Conservation (phyloP, 1,140 invertebrate genomes). For the Lerema accius region DNA sequence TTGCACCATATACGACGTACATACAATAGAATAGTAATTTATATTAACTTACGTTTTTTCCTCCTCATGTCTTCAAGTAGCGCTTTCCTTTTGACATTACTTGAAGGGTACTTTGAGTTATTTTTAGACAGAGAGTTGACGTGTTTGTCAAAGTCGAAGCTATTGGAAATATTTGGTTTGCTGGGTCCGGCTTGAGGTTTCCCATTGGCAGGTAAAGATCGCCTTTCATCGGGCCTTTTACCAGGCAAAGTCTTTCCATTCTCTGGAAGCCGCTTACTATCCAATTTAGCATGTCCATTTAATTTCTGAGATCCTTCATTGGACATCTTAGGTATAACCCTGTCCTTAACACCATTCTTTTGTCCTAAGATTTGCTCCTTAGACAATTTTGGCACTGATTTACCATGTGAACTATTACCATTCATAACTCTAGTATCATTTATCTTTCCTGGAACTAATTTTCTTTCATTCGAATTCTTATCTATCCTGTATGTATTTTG, state of each 20-base stretch:
- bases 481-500: slow-evolving; percentile 79
- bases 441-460: slow-evolving; percentile 37
- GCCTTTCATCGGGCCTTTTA: slow-evolving; percentile 60
- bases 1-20: too few relatives aligned
- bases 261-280: slow-evolving; percentile 55
- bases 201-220: slow-evolving; percentile 38
- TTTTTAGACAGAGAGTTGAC: slow-evolving; percentile 65
- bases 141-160: slow-evolving; percentile 75
- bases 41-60: slow-evolving; percentile 71
- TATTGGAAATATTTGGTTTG: slow-evolving; percentile 57
- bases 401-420: slow-evolving; percentile 61
- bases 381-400: slow-evolving; percentile 60
- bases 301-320: slow-evolving; percentile 49
- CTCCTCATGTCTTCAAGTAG: slow-evolving; percentile 59
- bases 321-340: slow-evolving; percentile 30
- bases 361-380: slow-evolving; percentile 45
- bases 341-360: slow-evolving; percentile 53
- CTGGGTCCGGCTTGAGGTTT: slow-evolving; percentile 48
- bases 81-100: slow-evolving; percentile 71
- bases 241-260: slow-evolving; percentile 44
- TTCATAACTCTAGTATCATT: slow-evolving; percentile 50
- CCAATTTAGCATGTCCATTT: slow-evolving; percentile 47
- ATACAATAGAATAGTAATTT: too few relatives aligned
- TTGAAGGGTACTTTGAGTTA: slow-evolving; percentile 77
- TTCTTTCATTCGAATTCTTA: slow-evolving; percentile 69